Evolutionary conservation across 2,888 invertebrate genomes (phyloP).

Genomic region (Andrena minutula): DNA sequence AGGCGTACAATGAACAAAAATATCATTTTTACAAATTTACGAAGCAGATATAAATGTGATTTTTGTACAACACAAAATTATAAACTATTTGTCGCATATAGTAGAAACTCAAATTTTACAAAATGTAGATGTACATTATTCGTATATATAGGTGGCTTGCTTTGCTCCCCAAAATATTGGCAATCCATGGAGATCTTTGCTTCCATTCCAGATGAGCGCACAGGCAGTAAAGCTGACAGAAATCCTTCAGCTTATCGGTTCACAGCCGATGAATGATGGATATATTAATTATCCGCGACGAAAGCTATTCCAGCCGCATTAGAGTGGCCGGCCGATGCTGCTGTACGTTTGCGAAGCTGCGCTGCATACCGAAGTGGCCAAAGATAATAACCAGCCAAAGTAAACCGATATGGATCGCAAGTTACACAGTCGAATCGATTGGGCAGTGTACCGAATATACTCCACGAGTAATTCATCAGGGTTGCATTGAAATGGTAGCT

Average conservation of each 20-base stretch:
- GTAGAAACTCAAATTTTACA: too few relatives aligned
- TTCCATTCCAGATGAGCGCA: background rate
- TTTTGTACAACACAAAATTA: too few relatives aligned
- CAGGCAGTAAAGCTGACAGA: constrained; percentile 8
- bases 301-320: constrained; percentile 8
- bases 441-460: constrained; percentile 5
- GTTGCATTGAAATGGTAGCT: background rate
- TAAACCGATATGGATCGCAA: constrained; percentile 48
- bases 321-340: constrained; percentile 23
- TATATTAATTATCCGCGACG: constrained; percentile 42
- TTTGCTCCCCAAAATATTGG: background rate
- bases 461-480: constrained; percentile 1
- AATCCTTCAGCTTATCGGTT: constrained; percentile 22
- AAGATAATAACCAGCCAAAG: constrained; percentile 49
- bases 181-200: background rate
- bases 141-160: background rate
- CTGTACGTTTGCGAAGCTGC: constrained; percentile 32
- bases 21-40: too few relatives aligned
- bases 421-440: constrained; percentile 17
- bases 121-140: background rate
- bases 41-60: too few relatives aligned
- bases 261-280: constrained; percentile 43
- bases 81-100: too few relatives aligned
- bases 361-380: constrained; percentile 31
- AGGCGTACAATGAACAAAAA: too few relatives aligned